Evolutionary conservation across 2,797 vertebrate species (phyloP).

Genomic region (Pseudocheirus occidentalis): DNA sequence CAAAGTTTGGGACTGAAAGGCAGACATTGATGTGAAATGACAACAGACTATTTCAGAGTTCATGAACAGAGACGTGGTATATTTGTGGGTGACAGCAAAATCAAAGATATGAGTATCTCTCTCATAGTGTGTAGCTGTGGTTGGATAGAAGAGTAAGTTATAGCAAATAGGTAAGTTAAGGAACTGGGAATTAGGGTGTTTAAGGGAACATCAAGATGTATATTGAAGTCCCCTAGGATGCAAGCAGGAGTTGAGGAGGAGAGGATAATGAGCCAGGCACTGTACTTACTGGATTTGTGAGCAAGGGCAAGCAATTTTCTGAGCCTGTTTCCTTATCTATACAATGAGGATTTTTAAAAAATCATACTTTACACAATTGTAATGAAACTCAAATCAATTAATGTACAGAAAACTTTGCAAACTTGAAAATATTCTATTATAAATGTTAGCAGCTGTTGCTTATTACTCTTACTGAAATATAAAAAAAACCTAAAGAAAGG

Average conservation of each 20-base stretch:
- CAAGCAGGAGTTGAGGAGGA: no score
- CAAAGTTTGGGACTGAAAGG: no score
- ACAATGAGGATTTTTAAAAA: no score
- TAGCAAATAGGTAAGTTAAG: background rate
- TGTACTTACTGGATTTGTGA: no score
- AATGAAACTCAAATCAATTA: no score
- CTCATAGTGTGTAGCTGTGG: no score
- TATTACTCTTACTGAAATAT: background rate
- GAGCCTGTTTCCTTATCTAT: no score
- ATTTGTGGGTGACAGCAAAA: background rate
- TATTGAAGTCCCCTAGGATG: no score
- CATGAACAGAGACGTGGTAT: background rate
- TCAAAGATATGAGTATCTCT: background rate
- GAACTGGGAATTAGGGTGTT: background rate
- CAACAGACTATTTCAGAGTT: background rate
- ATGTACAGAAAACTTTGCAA: no score
- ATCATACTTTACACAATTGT: no score
- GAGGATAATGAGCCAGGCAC: no score
- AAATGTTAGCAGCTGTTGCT: background rate
- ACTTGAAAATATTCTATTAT: background rate
- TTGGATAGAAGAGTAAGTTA: background rate
- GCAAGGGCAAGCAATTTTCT: no score
- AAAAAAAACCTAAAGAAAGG: background rate
- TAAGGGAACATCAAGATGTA: background rate
- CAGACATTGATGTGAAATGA: background rate